These are phyloP conservation scores for Ceratitis capitata DNA, from an alignment of 1,140 invertebrate genomes.

Conservation along the genomic window DNA sequence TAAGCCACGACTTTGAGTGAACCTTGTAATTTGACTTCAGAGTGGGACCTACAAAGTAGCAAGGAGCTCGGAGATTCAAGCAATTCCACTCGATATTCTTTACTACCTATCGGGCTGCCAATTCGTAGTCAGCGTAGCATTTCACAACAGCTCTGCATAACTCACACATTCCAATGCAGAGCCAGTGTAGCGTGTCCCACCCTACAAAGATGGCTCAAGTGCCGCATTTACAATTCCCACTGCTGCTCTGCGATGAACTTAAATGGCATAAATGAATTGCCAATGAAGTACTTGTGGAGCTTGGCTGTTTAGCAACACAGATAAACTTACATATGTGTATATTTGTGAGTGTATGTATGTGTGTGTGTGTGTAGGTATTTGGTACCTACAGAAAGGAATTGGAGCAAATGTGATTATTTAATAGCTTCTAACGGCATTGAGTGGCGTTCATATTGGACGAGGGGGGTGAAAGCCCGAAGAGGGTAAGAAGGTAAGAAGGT, in stretches of 20 bases:
- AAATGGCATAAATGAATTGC: constrained; percentile 5
- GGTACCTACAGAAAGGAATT: constrained; percentile 25
- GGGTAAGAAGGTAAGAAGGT: neutral
- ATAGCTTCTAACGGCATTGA: constrained; percentile 18
- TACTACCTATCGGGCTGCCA: too few relatives aligned
- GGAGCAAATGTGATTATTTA: constrained; percentile 37
- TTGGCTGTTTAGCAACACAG: neutral
- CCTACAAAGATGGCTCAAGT: neutral
- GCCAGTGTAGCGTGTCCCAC: neutral
- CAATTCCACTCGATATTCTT: too few relatives aligned
- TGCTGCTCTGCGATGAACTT: neutral
- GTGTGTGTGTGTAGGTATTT: neutral
- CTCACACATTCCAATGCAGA: neutral
- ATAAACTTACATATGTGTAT: neutral
- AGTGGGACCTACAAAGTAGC: too few relatives aligned
- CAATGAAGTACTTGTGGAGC: neutral
- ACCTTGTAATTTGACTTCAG: too few relatives aligned
- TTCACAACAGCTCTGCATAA: neutral
- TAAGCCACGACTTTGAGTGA: too few relatives aligned
- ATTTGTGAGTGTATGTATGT: neutral
- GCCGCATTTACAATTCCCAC: constrained; percentile 23
- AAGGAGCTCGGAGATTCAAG: too few relatives aligned
- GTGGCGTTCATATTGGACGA: neutral
- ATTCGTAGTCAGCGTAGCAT: too few relatives aligned
- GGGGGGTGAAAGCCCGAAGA: neutral